Evolutionary conservation across 2,113 vertebrate species (phyloP), one percentile per base, ranked within the genome.

Genomic region (Plestiodon gilberti): DNA sequence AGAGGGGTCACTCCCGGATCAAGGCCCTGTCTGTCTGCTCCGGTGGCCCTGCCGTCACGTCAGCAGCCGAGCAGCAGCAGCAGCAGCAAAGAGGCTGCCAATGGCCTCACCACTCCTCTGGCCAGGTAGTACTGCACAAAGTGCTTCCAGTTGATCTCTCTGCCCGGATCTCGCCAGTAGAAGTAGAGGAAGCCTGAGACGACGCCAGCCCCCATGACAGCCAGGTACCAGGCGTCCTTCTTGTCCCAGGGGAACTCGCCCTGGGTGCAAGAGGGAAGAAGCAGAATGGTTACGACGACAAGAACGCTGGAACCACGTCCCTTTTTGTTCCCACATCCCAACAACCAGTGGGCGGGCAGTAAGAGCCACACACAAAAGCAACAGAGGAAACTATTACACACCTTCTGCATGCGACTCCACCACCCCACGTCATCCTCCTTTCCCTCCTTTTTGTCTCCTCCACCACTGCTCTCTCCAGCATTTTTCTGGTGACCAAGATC

Each of bases 91-190:
- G 23, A 22, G 6, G 10, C 33, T 11, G 22, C 33, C 3, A 7
- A 55, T 52, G 33, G 40, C 83, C 97, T 96, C 90, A 97, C 97
- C 96, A 97, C 83, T 87, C 96, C 96, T 82, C 94, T 95, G 65
- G 84, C 95, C 90, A 98, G 82, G 91, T 96, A 97, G 80, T 91
- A 85, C 52, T 96, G 92, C 2, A 97, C 95, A 90, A 97, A 97
- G 69, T 97, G 96, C 87, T 96, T 97, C 97, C 97, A 97, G 76
- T 92, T 96, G 92, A 97, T 96, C 89, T 97, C 96, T 83, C 92
- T 94, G 48, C 97, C 96, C 0, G 93, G 91, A 71, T 97, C 96
- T 87, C 88, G 88, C 74, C 96, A 94, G 87, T 94, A 95, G 61
- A 97, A 94, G 85, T 96, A 96, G 23, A 96, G 78, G 88, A 97